phyloP scores from a whole-genome alignment of 1,140 invertebrate species.

The Musca vetustissima region DNA sequence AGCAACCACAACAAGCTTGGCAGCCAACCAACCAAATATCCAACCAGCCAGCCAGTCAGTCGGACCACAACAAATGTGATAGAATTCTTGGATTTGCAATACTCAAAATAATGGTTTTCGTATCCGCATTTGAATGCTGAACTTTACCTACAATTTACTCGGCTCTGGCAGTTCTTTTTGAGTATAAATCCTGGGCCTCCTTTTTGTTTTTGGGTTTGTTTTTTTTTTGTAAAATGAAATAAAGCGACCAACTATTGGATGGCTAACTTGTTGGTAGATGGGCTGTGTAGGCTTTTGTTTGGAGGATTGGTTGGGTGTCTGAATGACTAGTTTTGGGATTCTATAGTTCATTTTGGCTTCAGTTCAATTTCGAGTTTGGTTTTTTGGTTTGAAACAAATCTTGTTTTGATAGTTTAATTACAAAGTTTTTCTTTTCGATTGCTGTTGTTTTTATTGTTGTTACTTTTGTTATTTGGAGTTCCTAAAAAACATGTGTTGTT shows the following conservation, averaged over 20 bases:
- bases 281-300: not conserved
- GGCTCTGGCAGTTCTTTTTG: not conserved
- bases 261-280: too few species aligned
- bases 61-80: constrained; percentile 2
- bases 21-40: too few species aligned
- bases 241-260: too few species aligned
- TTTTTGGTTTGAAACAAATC: constrained; percentile 20
- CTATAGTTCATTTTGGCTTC: not conserved
- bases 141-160: not conserved
- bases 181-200: not conserved
- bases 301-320: not conserved
- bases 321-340: not conserved
- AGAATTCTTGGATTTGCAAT: constrained; percentile 6
- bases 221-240: too few species aligned
- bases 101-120: constrained; percentile 4
- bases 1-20: not conserved
- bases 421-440: constrained; percentile 10
- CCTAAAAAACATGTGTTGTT: too few species aligned
- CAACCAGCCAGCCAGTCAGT: too few species aligned
- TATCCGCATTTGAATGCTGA: not conserved
- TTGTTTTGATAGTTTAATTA: constrained; percentile 23
- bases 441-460: not conserved
- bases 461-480: not conserved
- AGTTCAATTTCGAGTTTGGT: not conserved
- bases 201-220: too few species aligned